Evolutionary conservation across 1,140 invertebrate genomes (phyloP), one percentile per base, ranked within the genome.

Genomic region (Procambarus virginalis): DNA sequence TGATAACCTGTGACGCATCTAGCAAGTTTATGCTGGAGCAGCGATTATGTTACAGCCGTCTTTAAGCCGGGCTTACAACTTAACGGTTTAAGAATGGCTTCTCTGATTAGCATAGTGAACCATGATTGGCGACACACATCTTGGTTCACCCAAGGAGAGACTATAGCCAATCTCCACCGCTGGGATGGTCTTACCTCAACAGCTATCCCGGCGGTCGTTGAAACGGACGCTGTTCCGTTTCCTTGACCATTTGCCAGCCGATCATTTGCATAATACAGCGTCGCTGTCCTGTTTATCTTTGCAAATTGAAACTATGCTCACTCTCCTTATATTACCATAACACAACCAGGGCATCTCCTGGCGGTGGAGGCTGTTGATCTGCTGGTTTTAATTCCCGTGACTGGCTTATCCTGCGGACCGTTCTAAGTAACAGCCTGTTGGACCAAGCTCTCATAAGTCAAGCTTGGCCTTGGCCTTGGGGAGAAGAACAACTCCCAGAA

Each of bases 261-360:
- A 64, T 34, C 83, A 85, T 85, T 85, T 73, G 64, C 83, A 85
- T 85, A 85, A 73, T 85, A 55, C 77, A 75, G 49, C 83, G 83
- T 22, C 70, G 70, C 20, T 85, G 70, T 85, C 83, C 49, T 76
- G 34, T 85, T 22, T 85, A 75, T 58, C 14, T 10, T 76, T 73
- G 83, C 70, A 76, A 85, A 85, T 85, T 85, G 83, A 85, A 85
- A 51, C 45, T n/a, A 70, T 51, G 81, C 46, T 45, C 20, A 73
- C 45, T 73, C 12, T 84, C 48, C 55, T 45, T 76, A 4, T 58
- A 75, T 73, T 73, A 73, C 68, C 68, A 73, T 73, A 73, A 73
- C 68, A 73, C 22, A 34, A 73, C 22, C n/a, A 34, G n/a, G 6
- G 68, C 6, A 5, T 10, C 68, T 73, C 68, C 68, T 34, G 14